Percentiles rank a stretch among this genome's conserved stretches.
Conservation (phyloP, 2,888 invertebrate species). For the Poecilus cupreus region DNA sequence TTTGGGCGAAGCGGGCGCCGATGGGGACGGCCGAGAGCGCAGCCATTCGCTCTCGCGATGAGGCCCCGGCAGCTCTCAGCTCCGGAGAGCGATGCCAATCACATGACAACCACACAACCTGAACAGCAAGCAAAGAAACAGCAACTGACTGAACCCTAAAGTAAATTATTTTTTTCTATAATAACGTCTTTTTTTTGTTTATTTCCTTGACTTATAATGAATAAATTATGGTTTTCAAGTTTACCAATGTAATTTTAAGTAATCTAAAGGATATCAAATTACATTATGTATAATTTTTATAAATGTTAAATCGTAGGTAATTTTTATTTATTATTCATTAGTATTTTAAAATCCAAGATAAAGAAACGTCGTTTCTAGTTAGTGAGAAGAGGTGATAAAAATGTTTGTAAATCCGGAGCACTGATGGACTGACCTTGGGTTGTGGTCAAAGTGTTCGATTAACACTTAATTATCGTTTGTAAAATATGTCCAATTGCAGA, state of each 20-base stretch:
- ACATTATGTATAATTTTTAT: constrained; percentile 15
- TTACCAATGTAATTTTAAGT: neutral
- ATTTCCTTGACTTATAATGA: neutral
- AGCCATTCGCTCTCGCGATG: constrained; percentile 85
- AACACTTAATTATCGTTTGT: constrained; percentile 25
- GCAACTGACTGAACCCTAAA: constrained; percentile 16
- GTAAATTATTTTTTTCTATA: constrained; percentile 24
- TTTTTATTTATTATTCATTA: constrained; percentile 29
- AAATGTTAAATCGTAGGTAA: constrained; percentile 1
- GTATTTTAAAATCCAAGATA: neutral
- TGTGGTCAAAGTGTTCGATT: constrained; percentile 37
- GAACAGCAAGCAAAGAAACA: constrained; percentile 8
- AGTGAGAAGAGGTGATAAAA: neutral
- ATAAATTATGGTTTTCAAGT: constrained; percentile 23
- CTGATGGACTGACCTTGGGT: constrained; percentile 20
- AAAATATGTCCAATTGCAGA: constrained; percentile 19
- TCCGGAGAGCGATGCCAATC: constrained; percentile 61
- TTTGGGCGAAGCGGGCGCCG: constrained; percentile 76
- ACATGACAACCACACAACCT: constrained; percentile 47
- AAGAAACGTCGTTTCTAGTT: neutral
- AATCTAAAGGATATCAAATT: constrained; percentile 16
- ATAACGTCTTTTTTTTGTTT: constrained; percentile 16
- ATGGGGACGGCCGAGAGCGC: constrained; percentile 77
- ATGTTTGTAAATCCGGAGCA: constrained; percentile 13
- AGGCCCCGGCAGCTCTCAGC: constrained; percentile 70